Evolutionary conservation across 2,113 vertebrate species (phyloP), one percentile per base, ranked within the genome.

Genomic region (Hyla sarda): DNA sequence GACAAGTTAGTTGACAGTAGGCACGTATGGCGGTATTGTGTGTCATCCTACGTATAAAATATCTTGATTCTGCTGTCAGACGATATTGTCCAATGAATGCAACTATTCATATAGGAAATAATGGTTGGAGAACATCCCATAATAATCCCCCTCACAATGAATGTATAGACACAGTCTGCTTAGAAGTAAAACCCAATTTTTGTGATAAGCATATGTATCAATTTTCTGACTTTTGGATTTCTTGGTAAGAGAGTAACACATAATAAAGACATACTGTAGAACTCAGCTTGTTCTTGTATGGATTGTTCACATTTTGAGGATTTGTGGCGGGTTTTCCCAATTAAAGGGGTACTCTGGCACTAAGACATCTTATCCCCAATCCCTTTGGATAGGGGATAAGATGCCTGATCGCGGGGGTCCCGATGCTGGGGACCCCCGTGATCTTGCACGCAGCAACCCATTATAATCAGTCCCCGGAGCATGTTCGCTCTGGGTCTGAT

Each of bases 1-100:
- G 50, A 71, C 69, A 47, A 74, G 69, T 58, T n/a, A 58, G 82
- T n/a, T 34, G 82, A 32, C 72, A 41, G 72, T 13, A 21, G 54
- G 52, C 72, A 60, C 71, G 54, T 60, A 84, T 58, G 19, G 23
- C 19, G 25, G 81, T 32, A 54, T n/a, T 54, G 47, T 54, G 19
- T 80, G 32, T 60, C 54, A 60, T 62, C 21, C 77, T 62, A 45
- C 56, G 17, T 17, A 25, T 32, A 80, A 13, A 34, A 79, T 58
- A 21, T 19, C 30, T 41, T 34, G 12, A 30, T 28, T 56, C 48
- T 77, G 25, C 56, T 54, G 50, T 73, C 69, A 73, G 21, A 16
- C 12, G 19, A 79, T 37, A 58, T 58, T 37, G 30, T 52, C 76
- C 32, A 12, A 50, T 77, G 75, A 77, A 79, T 58, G 77, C 10